Evolutionary conservation across 2,797 vertebrate genomes (phyloP), one percentile per base, ranked within the genome.

Genomic region (Crenuchus spilurus): DNA sequence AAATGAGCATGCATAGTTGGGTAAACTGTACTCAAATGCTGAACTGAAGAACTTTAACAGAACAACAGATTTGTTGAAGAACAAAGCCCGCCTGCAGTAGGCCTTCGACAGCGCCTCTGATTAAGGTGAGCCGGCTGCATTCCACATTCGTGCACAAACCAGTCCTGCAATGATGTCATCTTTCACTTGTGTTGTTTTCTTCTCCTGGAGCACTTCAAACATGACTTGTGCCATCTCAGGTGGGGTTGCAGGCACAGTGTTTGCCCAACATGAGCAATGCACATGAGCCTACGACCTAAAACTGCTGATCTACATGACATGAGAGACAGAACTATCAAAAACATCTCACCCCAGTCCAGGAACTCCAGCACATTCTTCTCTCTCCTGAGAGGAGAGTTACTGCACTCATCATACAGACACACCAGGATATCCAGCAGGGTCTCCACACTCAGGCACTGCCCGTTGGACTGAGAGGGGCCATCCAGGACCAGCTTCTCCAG

Each of bases 351-450:
- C 98, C 97, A 99, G 35, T 98, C 95, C 76, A 99, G 87, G 87
- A 99, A 99, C 87, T 99, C 97, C 77, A 94, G 81, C 81, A 99
- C 92, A 79, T 99, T 97, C 85, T 99, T 99, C 92, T 99, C 98
- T 83, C 97, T 94, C 72, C 97, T 92, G 83, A 99, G 85, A 1
- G 97, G 96, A 49, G 97, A 99, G 87, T 92, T 97, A 91, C 92
- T 97, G 93, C 98, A 99, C 90, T 99, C 98, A 85, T 99, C 97
- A 80, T 97, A 98, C 65, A 99, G 96, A 78, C 98, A 99, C 72
- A 99, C 92, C 84, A 99, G 94, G 83, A 99, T 92, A 88, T 99
- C 98, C 94, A 99, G 91, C 87, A 99, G 91, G 6, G 96, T 96
- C 82, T 99, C 98, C 92, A 99, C 92, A 66, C 98, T 99, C 84